A percentile compares a stretch with the other conserved stretches of the same genome.
Conservation (phyloP, 2,888 invertebrate genomes). For the Hirtodrosophila duncani region DNA sequence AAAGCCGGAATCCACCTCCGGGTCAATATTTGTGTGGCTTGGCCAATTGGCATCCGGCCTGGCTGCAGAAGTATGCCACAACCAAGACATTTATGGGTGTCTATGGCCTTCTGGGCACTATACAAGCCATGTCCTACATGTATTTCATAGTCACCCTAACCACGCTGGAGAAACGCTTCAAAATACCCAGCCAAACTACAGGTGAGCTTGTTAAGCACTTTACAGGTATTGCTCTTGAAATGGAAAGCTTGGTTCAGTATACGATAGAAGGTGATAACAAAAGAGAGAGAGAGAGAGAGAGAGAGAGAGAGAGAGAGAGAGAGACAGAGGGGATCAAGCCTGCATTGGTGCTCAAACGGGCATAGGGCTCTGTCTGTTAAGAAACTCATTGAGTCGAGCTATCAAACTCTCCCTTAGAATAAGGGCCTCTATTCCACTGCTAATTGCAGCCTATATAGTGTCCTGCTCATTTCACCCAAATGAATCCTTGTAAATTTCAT, state of each 20-base stretch:
- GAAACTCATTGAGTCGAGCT: no score
- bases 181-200: constrained; percentile 84
- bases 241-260: no score
- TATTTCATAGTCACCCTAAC: constrained; percentile 83
- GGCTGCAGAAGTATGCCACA: constrained; percentile 81
- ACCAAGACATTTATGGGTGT: constrained; percentile 81
- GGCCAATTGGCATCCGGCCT: constrained; percentile 80
- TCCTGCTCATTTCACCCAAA: background rate
- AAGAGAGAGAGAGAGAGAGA: no score
- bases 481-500: background rate
- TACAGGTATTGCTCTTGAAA: no score
- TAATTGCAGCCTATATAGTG: no score
- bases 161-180: constrained; percentile 84
- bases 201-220: constrained; percentile 77
- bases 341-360: no score
- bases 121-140: constrained; percentile 83
- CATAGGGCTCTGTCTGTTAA: no score
- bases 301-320: no score
- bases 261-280: background rate
- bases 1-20: constrained; percentile 41
- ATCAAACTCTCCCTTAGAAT: no score
- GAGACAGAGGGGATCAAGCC: no score
- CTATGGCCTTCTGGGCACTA: constrained; percentile 82
- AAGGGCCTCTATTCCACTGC: no score
- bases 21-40: constrained; percentile 79